Evolutionary conservation across 2,797 vertebrate species (phyloP).

Genomic region (Enteromius fasciolatus): DNA sequence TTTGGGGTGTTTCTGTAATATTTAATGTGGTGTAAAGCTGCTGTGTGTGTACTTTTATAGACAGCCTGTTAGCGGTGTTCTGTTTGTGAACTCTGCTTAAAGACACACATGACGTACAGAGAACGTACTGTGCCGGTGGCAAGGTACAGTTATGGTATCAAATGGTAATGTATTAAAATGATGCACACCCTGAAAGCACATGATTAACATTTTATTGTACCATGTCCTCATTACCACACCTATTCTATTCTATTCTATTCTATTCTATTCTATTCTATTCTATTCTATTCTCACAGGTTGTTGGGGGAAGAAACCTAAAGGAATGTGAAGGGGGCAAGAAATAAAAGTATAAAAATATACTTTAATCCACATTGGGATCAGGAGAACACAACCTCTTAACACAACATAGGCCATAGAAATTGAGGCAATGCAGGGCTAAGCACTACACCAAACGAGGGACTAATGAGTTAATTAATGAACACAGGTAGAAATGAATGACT

Average conservation of each 20-base stretch:
- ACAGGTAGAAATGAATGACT: no score
- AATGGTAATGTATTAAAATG: neutral
- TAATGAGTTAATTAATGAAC: no score
- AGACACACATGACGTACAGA: conserved; percentile 42
- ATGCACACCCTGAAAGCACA: neutral
- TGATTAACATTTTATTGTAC: neutral
- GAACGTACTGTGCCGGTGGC: neutral
- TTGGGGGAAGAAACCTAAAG: no score
- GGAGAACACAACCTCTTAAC: no score
- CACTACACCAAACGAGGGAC: no score
- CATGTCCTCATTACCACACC: neutral
- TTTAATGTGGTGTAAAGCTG: conserved; percentile 69
- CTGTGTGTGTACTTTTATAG: conserved; percentile 24
- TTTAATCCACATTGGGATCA: no score
- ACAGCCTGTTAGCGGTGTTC: conserved; percentile 34
- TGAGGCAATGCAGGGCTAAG: no score
- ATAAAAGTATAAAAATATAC: no score
- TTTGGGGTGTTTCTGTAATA: conserved; percentile 68
- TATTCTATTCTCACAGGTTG: conserved; percentile 11
- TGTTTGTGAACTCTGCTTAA: conserved; percentile 60
- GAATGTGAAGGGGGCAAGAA: no score
- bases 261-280: conserved; percentile 27
- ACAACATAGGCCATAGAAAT: no score
- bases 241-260: conserved; percentile 23
- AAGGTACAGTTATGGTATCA: neutral